A percentile compares a stretch with the other conserved stretches of the same genome.
phyloP scores from a whole-genome alignment of 1,140 invertebrate genomes.

The Aphaenogaster rudis region DNA sequence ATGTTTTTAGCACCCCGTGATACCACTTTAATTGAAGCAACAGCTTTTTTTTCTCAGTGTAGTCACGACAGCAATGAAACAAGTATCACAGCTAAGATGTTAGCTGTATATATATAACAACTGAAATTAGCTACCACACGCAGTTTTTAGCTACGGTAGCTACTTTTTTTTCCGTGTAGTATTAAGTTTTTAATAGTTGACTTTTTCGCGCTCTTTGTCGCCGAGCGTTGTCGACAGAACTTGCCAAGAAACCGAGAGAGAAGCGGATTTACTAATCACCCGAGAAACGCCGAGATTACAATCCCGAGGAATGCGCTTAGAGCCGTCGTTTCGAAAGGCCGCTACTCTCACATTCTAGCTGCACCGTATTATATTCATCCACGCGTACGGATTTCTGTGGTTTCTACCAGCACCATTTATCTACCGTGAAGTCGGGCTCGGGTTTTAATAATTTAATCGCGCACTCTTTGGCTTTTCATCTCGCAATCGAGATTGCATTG shows the following conservation, averaged over 20 bases:
- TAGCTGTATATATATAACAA: too few species aligned
- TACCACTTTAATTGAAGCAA: too few species aligned
- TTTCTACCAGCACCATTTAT: slow-evolving; percentile 52
- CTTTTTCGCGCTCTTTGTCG: slow-evolving; percentile 15
- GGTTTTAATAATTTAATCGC: slow-evolving; percentile 25
- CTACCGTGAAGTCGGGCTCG: not conserved
- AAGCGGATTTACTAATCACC: slow-evolving; percentile 79
- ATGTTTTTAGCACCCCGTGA: too few species aligned
- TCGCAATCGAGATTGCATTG: not conserved
- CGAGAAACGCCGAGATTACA: slow-evolving; percentile 83
- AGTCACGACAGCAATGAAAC: too few species aligned
- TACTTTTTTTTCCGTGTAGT: too few species aligned
- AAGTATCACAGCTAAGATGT: too few species aligned
- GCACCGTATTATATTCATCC: slow-evolving; percentile 47
- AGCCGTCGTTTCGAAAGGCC: slow-evolving; percentile 82
- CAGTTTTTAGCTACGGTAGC: too few species aligned
- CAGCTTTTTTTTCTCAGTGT: too few species aligned
- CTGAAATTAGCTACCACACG: too few species aligned
- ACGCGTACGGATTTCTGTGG: slow-evolving; percentile 26
- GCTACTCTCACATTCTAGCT: slow-evolving; percentile 76
- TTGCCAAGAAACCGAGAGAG: slow-evolving; percentile 67
- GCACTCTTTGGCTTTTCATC: not conserved
- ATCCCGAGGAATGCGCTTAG: slow-evolving; percentile 83
- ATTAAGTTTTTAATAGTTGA: slow-evolving; percentile 35
- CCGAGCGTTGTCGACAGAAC: slow-evolving; percentile 40